Base-by-base conservation (phyloP, 2,797 vertebrate species). In the Tympanoctomys barrerae region DNA sequence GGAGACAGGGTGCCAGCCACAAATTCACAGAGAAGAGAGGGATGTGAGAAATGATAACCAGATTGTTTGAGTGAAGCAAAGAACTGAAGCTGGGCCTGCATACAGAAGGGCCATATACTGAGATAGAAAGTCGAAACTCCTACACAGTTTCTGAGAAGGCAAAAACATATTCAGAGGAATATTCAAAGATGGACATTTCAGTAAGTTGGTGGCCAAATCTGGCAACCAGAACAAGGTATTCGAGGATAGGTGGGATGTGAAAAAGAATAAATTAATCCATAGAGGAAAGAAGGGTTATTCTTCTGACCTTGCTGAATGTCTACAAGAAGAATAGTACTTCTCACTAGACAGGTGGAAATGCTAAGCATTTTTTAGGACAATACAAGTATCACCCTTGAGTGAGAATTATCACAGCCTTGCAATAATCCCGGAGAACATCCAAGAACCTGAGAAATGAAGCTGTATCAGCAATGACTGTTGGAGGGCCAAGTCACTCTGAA, bases 61-160 rank as follows among this genome's bases (percentile, higher is more conserved):
- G 33, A 7, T 22, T 54, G n/a, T 77, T 77, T 75, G 75, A 42
- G 18, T 7, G 33, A 75, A 87, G 68, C 42, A 31, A 46, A 49
- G 13, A 39, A 12, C 22, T 39, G 87, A 90, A 73, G 24, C 11
- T 2, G n/a, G 90, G 81, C 52, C 62, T 70, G 7, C 0, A 18
- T 28, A 57, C 59, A 57, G 59, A 83, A 89, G 49, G 39, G 7
- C 62, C 46, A 24, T 42, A 73, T 61, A 14, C 73, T 79, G 66
- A 86, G 49, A 52, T 13, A 73, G 33, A 88, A 96, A 89, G 68
- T 36, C 28, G 49, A 91, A 78, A 12, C 2, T 42, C 73, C 82
- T 91, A 59, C n/a, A 42, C 80, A 85, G 80, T 59, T 85, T 73
- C 82, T 68, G 73, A 92, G 70, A 92, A 86, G 75, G 24, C 68